These are phyloP conservation scores for Caenorhabditis sp. DNA, from an alignment of 2,888 invertebrate species.

Conservation along the genomic window DNA sequence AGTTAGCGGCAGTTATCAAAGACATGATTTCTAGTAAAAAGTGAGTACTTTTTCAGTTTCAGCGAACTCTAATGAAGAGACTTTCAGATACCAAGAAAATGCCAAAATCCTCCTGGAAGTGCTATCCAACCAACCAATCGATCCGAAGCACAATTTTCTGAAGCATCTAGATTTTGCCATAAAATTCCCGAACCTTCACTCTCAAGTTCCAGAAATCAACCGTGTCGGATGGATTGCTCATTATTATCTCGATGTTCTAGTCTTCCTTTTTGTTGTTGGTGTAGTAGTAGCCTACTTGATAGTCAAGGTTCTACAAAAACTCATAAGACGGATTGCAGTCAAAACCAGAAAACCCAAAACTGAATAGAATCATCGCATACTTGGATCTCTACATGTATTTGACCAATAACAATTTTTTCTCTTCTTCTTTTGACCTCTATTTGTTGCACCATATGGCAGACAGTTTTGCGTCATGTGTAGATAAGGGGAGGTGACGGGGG, in stretches of 20 bases:
- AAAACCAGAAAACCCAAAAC: neutral
- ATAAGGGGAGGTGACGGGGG: too few relatives aligned
- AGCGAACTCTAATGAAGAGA: too few relatives aligned
- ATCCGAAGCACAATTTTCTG: slow-evolving; percentile 48
- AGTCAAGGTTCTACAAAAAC: neutral
- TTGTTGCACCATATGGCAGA: neutral
- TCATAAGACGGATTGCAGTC: neutral
- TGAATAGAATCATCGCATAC: slow-evolving; percentile 2
- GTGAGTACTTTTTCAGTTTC: neutral
- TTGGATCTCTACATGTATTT: slow-evolving; percentile 10
- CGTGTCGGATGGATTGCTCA: slow-evolving; percentile 30
- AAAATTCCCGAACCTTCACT: slow-evolving; percentile 21
- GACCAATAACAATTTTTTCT: slow-evolving; percentile 4
- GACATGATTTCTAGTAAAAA: slow-evolving; percentile 30
- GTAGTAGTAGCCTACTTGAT: neutral
- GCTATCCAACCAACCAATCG: slow-evolving; percentile 46
- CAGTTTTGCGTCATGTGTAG: neutral
- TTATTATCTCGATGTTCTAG: slow-evolving; percentile 37
- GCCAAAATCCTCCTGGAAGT: slow-evolving; percentile 29
- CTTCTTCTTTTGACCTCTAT: neutral
- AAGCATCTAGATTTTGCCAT: slow-evolving; percentile 29
- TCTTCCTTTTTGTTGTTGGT: slow-evolving; percentile 2
- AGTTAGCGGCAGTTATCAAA: slow-evolving; percentile 5
- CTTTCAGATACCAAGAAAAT: slow-evolving; percentile 46
- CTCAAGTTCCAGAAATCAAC: slow-evolving; percentile 23